phyloP scores from a whole-genome alignment of 2,888 invertebrate species.

The Lissonota sp. region DNA sequence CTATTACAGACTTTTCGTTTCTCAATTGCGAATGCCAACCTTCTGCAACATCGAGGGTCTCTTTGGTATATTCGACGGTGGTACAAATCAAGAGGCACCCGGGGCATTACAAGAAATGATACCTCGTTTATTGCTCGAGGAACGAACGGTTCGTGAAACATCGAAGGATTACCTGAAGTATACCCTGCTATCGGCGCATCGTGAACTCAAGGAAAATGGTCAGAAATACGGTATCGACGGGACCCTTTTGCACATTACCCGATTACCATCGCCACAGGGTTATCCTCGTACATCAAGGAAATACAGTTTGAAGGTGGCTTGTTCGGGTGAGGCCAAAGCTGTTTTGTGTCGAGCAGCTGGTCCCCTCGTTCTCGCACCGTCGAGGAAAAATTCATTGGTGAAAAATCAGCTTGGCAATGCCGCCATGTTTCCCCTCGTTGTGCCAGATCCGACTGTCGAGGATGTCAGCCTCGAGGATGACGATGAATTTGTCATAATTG shows the following conservation, averaged over 20 bases:
- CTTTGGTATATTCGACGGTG: slow-evolving; percentile 93
- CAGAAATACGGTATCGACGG: slow-evolving; percentile 90
- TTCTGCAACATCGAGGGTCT: slow-evolving; percentile 93
- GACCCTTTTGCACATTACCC: slow-evolving; percentile 90
- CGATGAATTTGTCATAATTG: slow-evolving; percentile 93
- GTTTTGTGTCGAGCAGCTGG: slow-evolving; percentile 90
- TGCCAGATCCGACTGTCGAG: slow-evolving; percentile 91
- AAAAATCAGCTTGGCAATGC: slow-evolving; percentile 89
- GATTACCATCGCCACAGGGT: slow-evolving; percentile 86
- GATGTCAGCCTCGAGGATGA: slow-evolving; percentile 91
- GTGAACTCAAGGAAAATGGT: slow-evolving; percentile 90
- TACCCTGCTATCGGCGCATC: slow-evolving; percentile 91
- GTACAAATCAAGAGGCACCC: slow-evolving; percentile 89
- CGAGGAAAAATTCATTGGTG: slow-evolving; percentile 81
- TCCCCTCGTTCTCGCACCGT: slow-evolving; percentile 87
- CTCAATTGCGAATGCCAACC: slow-evolving; percentile 91
- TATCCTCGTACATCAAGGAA: slow-evolving; percentile 87
- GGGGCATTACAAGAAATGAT: slow-evolving; percentile 89
- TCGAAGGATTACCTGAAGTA: slow-evolving; percentile 93
- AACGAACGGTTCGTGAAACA: slow-evolving; percentile 92
- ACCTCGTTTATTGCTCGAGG: slow-evolving; percentile 92
- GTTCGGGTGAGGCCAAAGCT: slow-evolving; percentile 90
- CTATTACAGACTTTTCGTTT: slow-evolving; percentile 87
- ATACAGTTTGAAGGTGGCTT: slow-evolving; percentile 90
- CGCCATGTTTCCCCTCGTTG: slow-evolving; percentile 87